Conservation (phyloP, 2,888 invertebrate species). For the Prenolepis imparis region DNA sequence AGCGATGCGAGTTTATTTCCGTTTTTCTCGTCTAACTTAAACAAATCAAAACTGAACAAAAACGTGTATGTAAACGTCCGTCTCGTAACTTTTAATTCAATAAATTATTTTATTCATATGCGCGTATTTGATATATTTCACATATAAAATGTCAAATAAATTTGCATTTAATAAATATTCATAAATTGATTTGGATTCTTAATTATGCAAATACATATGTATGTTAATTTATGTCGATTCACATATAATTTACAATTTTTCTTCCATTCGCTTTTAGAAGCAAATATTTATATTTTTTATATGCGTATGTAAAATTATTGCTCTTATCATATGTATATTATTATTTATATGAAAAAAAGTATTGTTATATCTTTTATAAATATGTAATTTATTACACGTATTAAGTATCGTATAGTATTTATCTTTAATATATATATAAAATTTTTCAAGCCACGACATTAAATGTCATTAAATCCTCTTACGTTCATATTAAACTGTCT, state of each 20-base stretch:
- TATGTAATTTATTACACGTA: background rate
- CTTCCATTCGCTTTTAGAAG: background rate
- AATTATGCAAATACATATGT: background rate
- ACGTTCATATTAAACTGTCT: background rate
- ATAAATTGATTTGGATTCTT: background rate
- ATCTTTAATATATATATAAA: background rate
- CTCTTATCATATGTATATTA: background rate
- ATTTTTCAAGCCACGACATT: background rate
- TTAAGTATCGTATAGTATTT: background rate
- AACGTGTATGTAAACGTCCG: background rate
- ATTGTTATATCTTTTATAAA: background rate
- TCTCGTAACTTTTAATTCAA: conserved; percentile 21
- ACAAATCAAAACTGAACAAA: conserved; percentile 10
- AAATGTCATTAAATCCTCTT: background rate
- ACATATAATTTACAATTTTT: background rate
- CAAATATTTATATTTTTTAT: background rate
- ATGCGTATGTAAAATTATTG: background rate
- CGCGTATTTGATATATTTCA: too few relatives aligned
- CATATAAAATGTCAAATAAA: background rate
- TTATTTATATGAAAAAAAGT: background rate
- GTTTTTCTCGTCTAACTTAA: conserved; percentile 27
- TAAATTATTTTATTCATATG: background rate
- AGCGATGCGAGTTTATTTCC: conserved; percentile 16
- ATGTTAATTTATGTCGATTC: background rate
- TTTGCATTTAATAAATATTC: background rate